Base-by-base conservation (phyloP, 2,888 invertebrate genomes). In the Xanthia togata region DNA sequence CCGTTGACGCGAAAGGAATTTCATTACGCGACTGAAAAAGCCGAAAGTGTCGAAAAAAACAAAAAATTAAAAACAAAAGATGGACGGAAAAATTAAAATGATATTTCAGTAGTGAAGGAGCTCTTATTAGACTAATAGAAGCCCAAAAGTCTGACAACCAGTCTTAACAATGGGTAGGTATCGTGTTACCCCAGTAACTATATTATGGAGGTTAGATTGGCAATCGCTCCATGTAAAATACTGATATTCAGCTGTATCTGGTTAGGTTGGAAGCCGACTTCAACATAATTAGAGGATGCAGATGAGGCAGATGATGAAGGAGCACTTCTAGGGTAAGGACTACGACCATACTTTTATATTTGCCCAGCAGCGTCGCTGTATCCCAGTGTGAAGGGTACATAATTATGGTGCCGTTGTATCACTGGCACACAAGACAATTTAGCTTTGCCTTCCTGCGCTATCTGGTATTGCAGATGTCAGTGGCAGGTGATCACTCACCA, bases 1-100 rank as follows among this genome's bases (percentile, higher is more conserved):
- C 72, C 81, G 72, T 47, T 79, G 82, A 72, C 64, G 69, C 84
- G 62, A n/a, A 70, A 76, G 79, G 65, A 80, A 80, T 80, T 80
- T 82, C 65, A 80, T 79, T 79, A 82, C 11, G 17, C 31, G 69
- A 60, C 65, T 70, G 76, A 41, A 60, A 74, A 76, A 23, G 59
- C 35, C 4, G 55, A 70, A 80, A 82, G 77, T 82, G 78, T 80
- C 65, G 53, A 44, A 65, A 64, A 65, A 60, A 60, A 44, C 31
- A 31, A 78, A 50, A 72, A 60, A 62, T 26, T 53, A 17, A 74
- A 55, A 79, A 59, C 35, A n/a, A 41, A 63, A 57, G 50, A 57
- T 47, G 20, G 8, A 53, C 17, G 20, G 9, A 12, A 20, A 63
- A 47, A 77, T 78, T 62, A 41, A 78, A 77, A 69, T 69, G 6